Base-by-base conservation (phyloP, 2,113 vertebrate genomes). In the Paratilapia polleni region DNA sequence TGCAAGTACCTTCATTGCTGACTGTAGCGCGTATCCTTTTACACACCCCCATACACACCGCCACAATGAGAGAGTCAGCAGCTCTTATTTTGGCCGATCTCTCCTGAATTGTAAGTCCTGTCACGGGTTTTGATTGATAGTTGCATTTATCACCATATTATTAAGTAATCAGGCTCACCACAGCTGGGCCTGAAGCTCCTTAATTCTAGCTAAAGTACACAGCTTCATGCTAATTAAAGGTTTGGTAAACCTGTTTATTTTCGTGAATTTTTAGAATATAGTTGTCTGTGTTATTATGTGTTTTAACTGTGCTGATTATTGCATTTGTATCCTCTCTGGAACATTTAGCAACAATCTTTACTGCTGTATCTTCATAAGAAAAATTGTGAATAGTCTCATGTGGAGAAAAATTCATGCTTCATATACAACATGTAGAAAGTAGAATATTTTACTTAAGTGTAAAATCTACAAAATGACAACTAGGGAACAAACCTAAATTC, bases 131-230 rank as follows among this genome's bases (percentile, higher is more conserved):
- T 95, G 96, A 96, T 96, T 94, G 92, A 96, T 95, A 91, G 93
- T 89, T 94, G 84, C 93, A 92, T 95, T 95, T 93, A 95, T 95
- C 93, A 95, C 89, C 91, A 87, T 96, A 92, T 96, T 95, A 96
- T 96, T 95, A 96, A 95, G 94, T 93, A 95, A 95, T 96, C 95
- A 96, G 90, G 88, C 86, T 88, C 83, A 92, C 94, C 94, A 82
- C 95, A 94, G 93, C 91, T 79, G 83, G 83, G 86, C 86, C 90
- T 91, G 82, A 88, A 95, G 85, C 87, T 93, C 91, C 95, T 95
- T 95, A 93, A 95, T 95, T 95, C 93, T 78, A 91, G 89, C 83
- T 89, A 92, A 89, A 93, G 82, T 89, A 84, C 91, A 94, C 66
- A 83, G 91, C 91, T 90, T 92, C 87, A 74, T 85, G 90, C 68